A percentile compares a stretch with the other conserved stretches of the same genome.
These are phyloP conservation scores for Carcinoscorpius rotundicauda DNA, from an alignment of 1,140 invertebrate genomes.

Conservation along the genomic window DNA sequence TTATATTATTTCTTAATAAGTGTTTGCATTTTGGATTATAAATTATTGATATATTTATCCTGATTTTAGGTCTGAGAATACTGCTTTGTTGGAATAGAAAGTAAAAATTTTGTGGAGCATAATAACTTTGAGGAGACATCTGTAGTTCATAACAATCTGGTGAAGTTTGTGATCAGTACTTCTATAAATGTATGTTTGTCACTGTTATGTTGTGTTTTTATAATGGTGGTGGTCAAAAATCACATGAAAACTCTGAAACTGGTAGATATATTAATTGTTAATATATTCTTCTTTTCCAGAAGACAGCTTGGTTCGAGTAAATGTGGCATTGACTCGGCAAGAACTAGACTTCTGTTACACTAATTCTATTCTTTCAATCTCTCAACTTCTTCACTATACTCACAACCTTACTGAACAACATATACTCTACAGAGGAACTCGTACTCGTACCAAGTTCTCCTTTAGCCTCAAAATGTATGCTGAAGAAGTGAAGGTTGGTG, in stretches of 20 bases:
- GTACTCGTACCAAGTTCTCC: conserved; percentile 32
- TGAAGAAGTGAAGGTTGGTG: conserved; percentile 34
- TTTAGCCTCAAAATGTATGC: conserved; percentile 36
- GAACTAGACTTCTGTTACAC: conserved; percentile 33
- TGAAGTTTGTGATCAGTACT: no score
- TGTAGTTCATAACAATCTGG: no score
- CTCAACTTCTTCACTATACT: conserved; percentile 22
- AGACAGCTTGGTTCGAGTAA: conserved; percentile 28
- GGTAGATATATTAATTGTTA: conserved; percentile 3
- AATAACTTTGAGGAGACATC: no score
- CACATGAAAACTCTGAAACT: background rate
- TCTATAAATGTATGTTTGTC: no score
- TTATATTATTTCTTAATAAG: no score
- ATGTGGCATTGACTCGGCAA: conserved; percentile 29
- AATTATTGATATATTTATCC: no score
- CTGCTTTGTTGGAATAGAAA: no score
- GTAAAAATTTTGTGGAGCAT: no score
- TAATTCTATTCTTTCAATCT: conserved; percentile 18
- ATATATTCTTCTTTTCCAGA: conserved; percentile 25
- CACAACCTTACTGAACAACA: conserved; percentile 15
- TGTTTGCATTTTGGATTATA: no score
- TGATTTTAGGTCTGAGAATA: no score
- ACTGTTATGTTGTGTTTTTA: no score
- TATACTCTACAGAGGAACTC: conserved; percentile 29
- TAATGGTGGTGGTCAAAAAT: no score